Percentiles rank a stretch among this genome's conserved stretches.
Conservation (phyloP, 2,797 vertebrate species). For the Gephyroberyx darwinii region DNA sequence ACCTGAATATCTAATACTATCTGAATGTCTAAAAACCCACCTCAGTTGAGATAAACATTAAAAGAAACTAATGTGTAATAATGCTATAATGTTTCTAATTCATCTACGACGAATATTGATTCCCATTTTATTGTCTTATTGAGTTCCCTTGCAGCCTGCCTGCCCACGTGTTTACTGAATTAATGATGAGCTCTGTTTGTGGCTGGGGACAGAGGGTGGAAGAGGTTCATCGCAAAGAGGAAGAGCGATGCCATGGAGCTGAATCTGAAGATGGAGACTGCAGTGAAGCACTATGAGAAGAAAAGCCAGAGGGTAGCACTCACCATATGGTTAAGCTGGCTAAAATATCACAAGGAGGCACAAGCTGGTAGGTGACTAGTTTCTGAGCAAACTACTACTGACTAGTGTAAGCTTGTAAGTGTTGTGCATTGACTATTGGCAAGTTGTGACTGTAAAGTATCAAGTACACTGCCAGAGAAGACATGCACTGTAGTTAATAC, state of each 20-base stretch:
- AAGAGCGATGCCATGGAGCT: slow-evolving; percentile 53
- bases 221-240: slow-evolving; percentile 62
- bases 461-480: slow-evolving; percentile 44
- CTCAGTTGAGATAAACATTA: slow-evolving; percentile 13
- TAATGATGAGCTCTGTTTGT: slow-evolving; percentile 71
- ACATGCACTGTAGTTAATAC: slow-evolving; percentile 43
- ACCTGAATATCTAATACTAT: neutral
- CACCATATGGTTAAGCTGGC: slow-evolving; percentile 68
- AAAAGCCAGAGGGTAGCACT: slow-evolving; percentile 52
- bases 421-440: slow-evolving; percentile 7
- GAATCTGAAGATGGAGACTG: slow-evolving; percentile 63
- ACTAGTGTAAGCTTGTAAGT: neutral
- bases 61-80: neutral
- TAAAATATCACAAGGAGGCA: slow-evolving; percentile 60
- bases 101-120: neutral
- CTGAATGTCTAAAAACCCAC: neutral
- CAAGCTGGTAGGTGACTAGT: slow-evolving; percentile 66
- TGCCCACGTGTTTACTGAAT: slow-evolving; percentile 60
- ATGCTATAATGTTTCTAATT: neutral
- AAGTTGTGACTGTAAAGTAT: slow-evolving; percentile 1
- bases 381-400: slow-evolving; percentile 4
- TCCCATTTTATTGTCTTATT: slow-evolving; percentile 23
- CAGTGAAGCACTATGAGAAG: slow-evolving; percentile 53
- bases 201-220: slow-evolving; percentile 75
- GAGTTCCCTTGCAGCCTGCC: slow-evolving; percentile 14